Evolutionary conservation across 2,113 vertebrate genomes (phyloP).

Genomic region (Microtus ochrogaster): DNA sequence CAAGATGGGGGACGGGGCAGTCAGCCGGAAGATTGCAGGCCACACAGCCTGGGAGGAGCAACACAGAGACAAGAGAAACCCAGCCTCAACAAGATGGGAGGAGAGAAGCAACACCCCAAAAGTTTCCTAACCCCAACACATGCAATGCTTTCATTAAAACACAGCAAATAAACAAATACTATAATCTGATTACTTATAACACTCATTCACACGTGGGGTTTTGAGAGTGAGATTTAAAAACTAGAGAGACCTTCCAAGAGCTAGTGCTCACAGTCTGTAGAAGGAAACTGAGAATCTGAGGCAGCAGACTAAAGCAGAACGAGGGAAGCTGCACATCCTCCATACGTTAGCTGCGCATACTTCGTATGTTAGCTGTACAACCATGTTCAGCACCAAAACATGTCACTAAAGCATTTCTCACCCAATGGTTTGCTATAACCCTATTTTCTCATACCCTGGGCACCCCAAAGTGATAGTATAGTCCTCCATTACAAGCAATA

Average conservation of each 20-base stretch:
- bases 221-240: conserved; percentile 35
- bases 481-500: neutral
- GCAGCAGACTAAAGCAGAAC: neutral
- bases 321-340: neutral
- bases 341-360: neutral
- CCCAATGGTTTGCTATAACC: neutral
- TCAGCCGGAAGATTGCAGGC: neutral
- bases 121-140: neutral
- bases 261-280: neutral
- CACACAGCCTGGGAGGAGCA: neutral
- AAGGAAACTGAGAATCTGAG: neutral
- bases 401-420: neutral
- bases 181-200: neutral
- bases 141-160: neutral
- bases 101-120: neutral
- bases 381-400: neutral
- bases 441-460: neutral
- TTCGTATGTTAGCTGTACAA: neutral
- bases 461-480: neutral
- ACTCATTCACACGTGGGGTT: neutral
- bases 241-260: neutral
- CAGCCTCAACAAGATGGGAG: neutral
- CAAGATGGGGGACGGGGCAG: neutral
- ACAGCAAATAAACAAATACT: neutral
- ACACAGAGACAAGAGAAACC: too few relatives aligned